A percentile compares a stretch with the other conserved stretches of the same genome.
phyloP scores from a whole-genome alignment of 1,140 invertebrate genomes.

The Leptopilina boulardi region DNA sequence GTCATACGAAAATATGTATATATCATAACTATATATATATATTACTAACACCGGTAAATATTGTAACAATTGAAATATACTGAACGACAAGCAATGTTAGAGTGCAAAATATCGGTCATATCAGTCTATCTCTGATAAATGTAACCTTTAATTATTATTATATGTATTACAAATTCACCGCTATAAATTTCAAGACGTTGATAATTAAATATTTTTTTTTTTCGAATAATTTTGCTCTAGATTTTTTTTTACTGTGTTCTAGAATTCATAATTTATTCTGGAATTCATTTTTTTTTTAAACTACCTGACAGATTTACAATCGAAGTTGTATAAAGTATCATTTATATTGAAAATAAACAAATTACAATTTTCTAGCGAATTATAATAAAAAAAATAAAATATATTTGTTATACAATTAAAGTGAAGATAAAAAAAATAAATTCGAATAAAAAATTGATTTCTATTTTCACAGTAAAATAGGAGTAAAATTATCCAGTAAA shows the following conservation, averaged over 20 bases:
- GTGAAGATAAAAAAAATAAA: too few relatives aligned
- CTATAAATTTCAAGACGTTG: neutral
- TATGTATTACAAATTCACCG: neutral
- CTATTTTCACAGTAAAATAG: too few relatives aligned
- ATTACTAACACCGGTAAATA: constrained; percentile 10
- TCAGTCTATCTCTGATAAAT: neutral
- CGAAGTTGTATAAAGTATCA: neutral
- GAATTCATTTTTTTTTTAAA: neutral
- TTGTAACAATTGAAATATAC: constrained; percentile 17
- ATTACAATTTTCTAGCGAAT: too few relatives aligned
- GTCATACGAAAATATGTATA: constrained; percentile 29
- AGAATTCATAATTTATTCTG: neutral
- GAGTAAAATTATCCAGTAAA: too few relatives aligned
- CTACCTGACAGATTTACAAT: neutral
- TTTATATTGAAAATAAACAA: too few relatives aligned
- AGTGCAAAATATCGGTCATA: neutral
- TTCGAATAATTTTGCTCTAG: neutral
- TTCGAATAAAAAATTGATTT: too few relatives aligned
- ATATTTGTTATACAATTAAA: too few relatives aligned
- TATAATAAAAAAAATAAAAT: too few relatives aligned
- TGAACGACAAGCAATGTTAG: neutral
- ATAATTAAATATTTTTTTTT: neutral
- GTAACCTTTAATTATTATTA: neutral
- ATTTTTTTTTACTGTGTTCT: neutral
- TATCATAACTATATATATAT: constrained; percentile 10